These are phyloP conservation scores for Rhaphigaster nebulosa DNA, from an alignment of 2,888 invertebrate genomes.

Conservation along the genomic window DNA sequence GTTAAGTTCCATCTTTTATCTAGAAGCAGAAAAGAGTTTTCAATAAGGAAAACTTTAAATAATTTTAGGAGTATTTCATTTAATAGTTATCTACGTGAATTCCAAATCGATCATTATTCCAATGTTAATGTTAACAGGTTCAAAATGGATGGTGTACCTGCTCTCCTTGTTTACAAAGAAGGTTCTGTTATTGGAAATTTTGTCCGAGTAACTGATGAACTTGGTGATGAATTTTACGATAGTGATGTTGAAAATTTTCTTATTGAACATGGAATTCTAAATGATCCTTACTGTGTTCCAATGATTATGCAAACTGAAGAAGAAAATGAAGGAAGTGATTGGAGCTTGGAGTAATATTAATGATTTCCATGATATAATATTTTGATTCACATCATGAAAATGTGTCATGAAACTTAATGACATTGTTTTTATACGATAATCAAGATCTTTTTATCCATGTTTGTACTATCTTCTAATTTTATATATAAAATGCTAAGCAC, in stretches of 20 bases:
- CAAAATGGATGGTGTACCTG: conserved; percentile 89
- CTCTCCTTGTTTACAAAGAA: conserved; percentile 89
- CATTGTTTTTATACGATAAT: background rate
- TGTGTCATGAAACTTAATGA: conserved; percentile 17
- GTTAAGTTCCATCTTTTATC: background rate
- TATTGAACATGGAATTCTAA: conserved; percentile 83
- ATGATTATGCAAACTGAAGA: conserved; percentile 67
- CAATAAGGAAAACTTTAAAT: background rate
- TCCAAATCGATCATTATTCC: background rate
- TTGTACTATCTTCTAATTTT: conserved; percentile 31
- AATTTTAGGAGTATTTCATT: background rate
- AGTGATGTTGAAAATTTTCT: conserved; percentile 92
- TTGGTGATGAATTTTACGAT: conserved; percentile 91
- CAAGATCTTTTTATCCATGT: background rate
- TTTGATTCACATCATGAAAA: background rate
- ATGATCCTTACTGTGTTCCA: conserved; percentile 77
- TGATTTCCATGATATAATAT: background rate
- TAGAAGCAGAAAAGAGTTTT: background rate
- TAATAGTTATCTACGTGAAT: background rate
- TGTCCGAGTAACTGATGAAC: conserved; percentile 85
- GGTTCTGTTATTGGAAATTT: conserved; percentile 94
- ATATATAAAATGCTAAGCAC: background rate
- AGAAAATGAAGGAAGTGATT: conserved; percentile 62
- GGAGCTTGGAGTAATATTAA: conserved; percentile 61
- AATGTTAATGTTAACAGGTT: conserved; percentile 74